phyloP scores from a whole-genome alignment of 2,888 invertebrate genomes.

The Aspidapion aeneum region DNA sequence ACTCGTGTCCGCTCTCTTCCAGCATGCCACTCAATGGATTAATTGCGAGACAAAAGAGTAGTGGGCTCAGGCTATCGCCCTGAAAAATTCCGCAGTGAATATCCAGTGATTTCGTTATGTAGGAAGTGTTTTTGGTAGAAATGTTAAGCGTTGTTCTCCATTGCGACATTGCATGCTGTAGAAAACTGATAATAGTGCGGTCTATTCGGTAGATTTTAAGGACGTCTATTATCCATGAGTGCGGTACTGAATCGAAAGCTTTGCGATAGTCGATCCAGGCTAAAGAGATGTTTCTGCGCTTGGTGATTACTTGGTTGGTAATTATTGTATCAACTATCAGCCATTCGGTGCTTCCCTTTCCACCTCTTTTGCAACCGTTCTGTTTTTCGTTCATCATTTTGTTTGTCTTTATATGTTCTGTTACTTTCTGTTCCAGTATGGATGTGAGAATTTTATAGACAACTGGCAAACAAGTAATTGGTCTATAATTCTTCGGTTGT shows the following conservation, averaged over 20 bases:
- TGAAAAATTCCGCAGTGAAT: not conserved
- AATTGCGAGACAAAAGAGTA: not conserved
- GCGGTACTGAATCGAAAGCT: not conserved
- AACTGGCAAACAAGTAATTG: not conserved
- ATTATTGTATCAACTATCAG: not conserved
- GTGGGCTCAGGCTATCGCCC: not conserved
- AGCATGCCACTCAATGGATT: not conserved
- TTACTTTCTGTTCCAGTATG: not conserved
- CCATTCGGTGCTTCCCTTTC: not conserved
- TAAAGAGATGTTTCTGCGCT: not conserved
- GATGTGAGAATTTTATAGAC: not conserved
- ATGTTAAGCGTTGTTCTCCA: not conserved
- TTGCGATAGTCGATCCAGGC: not conserved
- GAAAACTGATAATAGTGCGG: not conserved
- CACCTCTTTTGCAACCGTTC: not conserved
- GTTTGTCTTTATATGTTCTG: not conserved
- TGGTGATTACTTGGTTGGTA: not conserved
- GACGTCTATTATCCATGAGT: not conserved
- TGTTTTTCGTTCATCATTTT: not conserved
- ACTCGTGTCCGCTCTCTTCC: not conserved
- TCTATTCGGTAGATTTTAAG: not conserved
- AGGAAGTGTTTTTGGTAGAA: not conserved
- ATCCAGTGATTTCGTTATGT: not conserved
- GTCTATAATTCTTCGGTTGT: not conserved
- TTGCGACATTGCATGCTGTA: not conserved